Evolutionary conservation across 2,113 vertebrate species (phyloP).

Genomic region (Lepisosteus oculatus): DNA sequence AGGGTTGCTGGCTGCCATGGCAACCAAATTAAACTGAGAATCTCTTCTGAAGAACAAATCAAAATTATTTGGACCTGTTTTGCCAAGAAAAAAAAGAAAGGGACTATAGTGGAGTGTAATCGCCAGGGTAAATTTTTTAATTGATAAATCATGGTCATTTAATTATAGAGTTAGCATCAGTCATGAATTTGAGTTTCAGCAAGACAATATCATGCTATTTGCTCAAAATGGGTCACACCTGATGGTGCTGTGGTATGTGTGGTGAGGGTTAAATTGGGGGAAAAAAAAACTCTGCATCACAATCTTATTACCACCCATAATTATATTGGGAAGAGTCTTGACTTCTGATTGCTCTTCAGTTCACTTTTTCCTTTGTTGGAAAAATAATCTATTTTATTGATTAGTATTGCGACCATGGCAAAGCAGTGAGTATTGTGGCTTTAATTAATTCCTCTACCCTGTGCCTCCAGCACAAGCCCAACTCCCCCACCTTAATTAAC

Average conservation of each 20-base stretch:
- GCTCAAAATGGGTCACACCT: too few relatives aligned
- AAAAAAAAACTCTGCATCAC: not conserved
- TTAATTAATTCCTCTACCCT: constrained; percentile 74
- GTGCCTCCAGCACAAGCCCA: constrained; percentile 59
- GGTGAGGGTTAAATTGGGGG: too few relatives aligned
- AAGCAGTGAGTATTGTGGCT: constrained; percentile 65
- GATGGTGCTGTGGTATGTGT: too few relatives aligned
- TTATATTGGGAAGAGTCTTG: constrained; percentile 12
- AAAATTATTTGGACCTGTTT: constrained; percentile 71
- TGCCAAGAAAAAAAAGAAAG: constrained; percentile 56
- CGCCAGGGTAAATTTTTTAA: too few relatives aligned
- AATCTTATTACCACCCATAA: constrained; percentile 33
- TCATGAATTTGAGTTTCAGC: too few relatives aligned
- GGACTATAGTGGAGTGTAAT: constrained; percentile 33
- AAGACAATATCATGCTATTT: too few relatives aligned
- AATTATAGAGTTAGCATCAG: too few relatives aligned
- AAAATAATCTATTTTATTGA: constrained; percentile 72
- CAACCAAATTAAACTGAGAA: constrained; percentile 78
- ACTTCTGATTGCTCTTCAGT: too few relatives aligned
- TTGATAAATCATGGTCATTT: too few relatives aligned
- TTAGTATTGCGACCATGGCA: constrained; percentile 68
- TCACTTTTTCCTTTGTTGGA: constrained; percentile 48
- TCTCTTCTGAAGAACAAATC: constrained; percentile 74
- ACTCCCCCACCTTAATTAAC: constrained; percentile 76
- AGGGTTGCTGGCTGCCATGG: constrained; percentile 76